Evolutionary conservation across 2,888 invertebrate genomes (phyloP).

Genomic region (Plagodis dolabraria): DNA sequence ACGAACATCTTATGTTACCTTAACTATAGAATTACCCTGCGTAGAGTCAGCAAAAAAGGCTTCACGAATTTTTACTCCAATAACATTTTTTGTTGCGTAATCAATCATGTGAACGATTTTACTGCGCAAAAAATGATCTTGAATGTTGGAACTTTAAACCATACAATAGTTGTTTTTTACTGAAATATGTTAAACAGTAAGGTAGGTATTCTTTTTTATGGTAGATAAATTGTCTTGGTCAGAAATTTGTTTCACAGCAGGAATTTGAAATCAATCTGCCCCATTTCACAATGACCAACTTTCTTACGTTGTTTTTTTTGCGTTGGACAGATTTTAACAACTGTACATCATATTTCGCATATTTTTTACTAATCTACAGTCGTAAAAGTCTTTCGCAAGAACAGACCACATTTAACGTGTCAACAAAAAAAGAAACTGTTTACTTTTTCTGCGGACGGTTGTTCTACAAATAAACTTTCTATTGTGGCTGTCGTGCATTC

Average conservation of each 20-base stretch:
- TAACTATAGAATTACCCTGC: conserved; percentile 14
- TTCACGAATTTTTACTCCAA: neutral
- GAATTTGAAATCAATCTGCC: too few species aligned
- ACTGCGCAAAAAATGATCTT: neutral
- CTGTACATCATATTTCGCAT: neutral
- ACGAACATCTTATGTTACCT: conserved; percentile 7
- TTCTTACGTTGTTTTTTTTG: too few species aligned
- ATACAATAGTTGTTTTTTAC: too few species aligned
- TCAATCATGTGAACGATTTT: neutral
- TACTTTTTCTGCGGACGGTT: conserved; percentile 60
- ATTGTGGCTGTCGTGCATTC: conserved; percentile 76
- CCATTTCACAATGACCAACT: too few species aligned
- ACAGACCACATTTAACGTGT: conserved; percentile 27
- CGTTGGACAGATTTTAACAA: neutral
- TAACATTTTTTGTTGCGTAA: neutral
- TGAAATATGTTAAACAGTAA: too few species aligned
- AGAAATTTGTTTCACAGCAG: too few species aligned
- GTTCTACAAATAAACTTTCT: conserved; percentile 78
- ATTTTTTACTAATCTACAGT: conserved; percentile 16
- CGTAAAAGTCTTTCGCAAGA: conserved; percentile 25
- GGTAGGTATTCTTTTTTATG: too few species aligned
- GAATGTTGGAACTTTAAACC: neutral
- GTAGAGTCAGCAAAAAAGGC: conserved; percentile 46
- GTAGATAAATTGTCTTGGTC: too few species aligned
- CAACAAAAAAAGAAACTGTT: conserved; percentile 42